phyloP scores from a whole-genome alignment of 2,797 vertebrate species.

The Monodelphis domestica region DNA sequence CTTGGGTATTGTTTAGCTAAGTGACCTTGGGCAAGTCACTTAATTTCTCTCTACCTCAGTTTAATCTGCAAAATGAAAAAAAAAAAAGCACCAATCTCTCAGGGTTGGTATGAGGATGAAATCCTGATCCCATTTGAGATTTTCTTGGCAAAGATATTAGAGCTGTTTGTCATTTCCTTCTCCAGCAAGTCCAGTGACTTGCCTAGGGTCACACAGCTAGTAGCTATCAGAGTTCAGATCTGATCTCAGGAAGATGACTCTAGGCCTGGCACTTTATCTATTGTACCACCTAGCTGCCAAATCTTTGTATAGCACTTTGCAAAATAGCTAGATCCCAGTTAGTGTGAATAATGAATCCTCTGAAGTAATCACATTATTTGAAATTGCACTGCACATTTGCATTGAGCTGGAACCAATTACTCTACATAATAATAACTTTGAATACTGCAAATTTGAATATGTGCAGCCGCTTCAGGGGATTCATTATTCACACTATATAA shows the following conservation, averaged over 20 bases:
- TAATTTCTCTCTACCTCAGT: background rate
- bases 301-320: background rate
- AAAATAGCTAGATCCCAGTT: background rate
- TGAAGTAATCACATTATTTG: background rate
- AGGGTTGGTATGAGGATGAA: background rate
- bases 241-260: no score
- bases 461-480: background rate
- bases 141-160: no score
- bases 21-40: background rate
- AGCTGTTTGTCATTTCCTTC: no score
- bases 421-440: background rate
- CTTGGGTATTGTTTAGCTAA: background rate
- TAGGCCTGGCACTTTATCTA: no score
- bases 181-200: no score
- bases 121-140: no score
- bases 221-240: no score
- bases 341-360: background rate
- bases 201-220: no score
- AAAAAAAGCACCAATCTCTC: background rate
- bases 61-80: background rate
- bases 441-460: background rate
- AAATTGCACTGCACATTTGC: background rate
- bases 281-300: no score
- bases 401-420: background rate
- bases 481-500: background rate